These are phyloP conservation scores for Drosophila pandora DNA, from an alignment of 1,140 invertebrate species.

Conservation along the genomic window DNA sequence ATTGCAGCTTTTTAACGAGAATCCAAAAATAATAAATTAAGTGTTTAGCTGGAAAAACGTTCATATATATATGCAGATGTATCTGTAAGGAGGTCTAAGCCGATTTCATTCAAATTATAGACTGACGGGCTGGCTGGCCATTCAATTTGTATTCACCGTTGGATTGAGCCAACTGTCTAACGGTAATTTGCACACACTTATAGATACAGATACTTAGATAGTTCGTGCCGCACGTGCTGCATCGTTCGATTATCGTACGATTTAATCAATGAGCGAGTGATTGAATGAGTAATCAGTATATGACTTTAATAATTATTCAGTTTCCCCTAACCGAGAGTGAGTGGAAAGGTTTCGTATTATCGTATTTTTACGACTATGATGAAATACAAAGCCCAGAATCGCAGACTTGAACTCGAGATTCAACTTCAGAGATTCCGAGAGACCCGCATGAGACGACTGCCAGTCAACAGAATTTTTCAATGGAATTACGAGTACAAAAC, in stretches of 20 bases:
- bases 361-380: conserved; percentile 62
- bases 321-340: conserved; percentile 12
- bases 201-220: conserved; percentile 27
- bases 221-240: conserved; percentile 46
- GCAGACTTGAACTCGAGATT: conserved; percentile 46
- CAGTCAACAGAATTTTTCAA: conserved; percentile 56
- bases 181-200: conserved; percentile 44
- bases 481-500: conserved; percentile 56
- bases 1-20: conserved; percentile 57
- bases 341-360: conserved; percentile 10
- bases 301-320: conserved; percentile 51
- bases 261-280: conserved; percentile 11
- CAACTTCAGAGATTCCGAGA: conserved; percentile 59
- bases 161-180: conserved; percentile 19
- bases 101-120: conserved; percentile 35
- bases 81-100: background rate
- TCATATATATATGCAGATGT: conserved; percentile 1
- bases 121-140: conserved; percentile 5
- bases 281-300: conserved; percentile 48
- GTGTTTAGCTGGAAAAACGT: conserved; percentile 47
- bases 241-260: conserved; percentile 39
- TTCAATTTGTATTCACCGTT: conserved; percentile 55
- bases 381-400: conserved; percentile 46
- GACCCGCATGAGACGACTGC: conserved; percentile 56
- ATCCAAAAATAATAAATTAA: conserved; percentile 49